Evolutionary conservation across 2,113 vertebrate species (phyloP).

Genomic region (Salminus brasiliensis): DNA sequence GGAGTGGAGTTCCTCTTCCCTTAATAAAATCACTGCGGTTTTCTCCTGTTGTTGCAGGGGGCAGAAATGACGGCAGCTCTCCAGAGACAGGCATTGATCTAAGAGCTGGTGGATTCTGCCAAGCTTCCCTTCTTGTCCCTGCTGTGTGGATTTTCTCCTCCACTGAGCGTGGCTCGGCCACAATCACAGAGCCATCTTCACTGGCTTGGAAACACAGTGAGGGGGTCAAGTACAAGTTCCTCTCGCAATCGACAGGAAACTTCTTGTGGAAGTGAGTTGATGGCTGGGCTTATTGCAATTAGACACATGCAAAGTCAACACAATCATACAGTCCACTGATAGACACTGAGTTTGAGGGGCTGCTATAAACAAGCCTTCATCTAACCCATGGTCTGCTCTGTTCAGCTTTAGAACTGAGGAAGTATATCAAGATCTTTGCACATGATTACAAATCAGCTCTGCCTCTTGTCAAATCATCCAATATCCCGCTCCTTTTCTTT

Average conservation of each 20-base stretch:
- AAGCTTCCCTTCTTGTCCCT: slow-evolving; percentile 57
- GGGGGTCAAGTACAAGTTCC: slow-evolving; percentile 75
- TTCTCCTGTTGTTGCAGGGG: slow-evolving; percentile 55
- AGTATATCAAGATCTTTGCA: background rate
- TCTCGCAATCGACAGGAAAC: slow-evolving; percentile 63
- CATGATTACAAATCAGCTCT: background rate
- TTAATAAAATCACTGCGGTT: slow-evolving; percentile 70
- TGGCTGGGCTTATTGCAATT: slow-evolving; percentile 37
- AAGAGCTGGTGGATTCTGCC: slow-evolving; percentile 69
- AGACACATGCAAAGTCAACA: background rate
- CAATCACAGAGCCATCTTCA: slow-evolving; percentile 70
- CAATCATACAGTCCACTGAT: background rate
- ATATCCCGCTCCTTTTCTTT: slow-evolving; percentile 22
- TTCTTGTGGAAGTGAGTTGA: slow-evolving; percentile 31
- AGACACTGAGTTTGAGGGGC: background rate
- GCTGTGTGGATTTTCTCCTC: slow-evolving; percentile 76
- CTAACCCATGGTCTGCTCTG: background rate
- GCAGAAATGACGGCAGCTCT: slow-evolving; percentile 66
- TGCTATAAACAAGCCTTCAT: background rate
- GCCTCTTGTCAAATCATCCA: background rate
- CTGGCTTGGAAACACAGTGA: slow-evolving; percentile 70
- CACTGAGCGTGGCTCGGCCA: slow-evolving; percentile 67
- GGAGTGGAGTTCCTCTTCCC: slow-evolving; percentile 1
- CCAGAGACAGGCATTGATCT: slow-evolving; percentile 74
- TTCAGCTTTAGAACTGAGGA: background rate